Percentiles rank a stretch among this genome's conserved stretches.
These are phyloP conservation scores for Cryptomyrus ogoouensis DNA, from an alignment of 2,113 vertebrate species.

Conservation along the genomic window DNA sequence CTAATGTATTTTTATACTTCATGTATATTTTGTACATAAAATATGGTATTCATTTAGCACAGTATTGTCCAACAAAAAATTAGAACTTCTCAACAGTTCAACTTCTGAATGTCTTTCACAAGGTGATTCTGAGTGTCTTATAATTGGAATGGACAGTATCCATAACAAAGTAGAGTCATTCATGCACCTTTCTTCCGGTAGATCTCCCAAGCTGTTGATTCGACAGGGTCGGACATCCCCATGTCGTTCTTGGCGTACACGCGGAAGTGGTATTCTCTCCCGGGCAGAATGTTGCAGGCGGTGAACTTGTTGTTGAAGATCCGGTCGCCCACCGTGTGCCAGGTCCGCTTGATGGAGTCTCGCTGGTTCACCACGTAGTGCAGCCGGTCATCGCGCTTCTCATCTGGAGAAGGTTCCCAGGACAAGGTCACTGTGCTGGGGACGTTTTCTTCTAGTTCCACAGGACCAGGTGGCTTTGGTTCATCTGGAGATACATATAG, in stretches of 20 bases:
- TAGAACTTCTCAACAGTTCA: background rate
- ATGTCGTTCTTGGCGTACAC: slow-evolving; percentile 80
- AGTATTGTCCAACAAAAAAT: background rate
- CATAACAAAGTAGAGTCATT: background rate
- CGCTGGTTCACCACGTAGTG: slow-evolving; percentile 74
- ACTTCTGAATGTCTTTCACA: background rate
- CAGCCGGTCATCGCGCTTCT: slow-evolving; percentile 64
- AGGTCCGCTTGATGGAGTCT: slow-evolving; percentile 64
- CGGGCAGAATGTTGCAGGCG: slow-evolving; percentile 69
- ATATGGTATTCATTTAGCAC: background rate
- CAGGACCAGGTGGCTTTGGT: slow-evolving; percentile 73
- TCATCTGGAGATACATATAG: slow-evolving; percentile 54
- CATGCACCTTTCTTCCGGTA: slow-evolving; percentile 57
- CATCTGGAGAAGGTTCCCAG: slow-evolving; percentile 77
- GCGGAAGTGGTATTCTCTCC: slow-evolving; percentile 77
- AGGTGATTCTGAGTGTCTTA: background rate
- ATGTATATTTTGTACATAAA: background rate
- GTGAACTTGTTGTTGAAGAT: slow-evolving; percentile 86
- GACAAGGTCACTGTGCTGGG: slow-evolving; percentile 73
- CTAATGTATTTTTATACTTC: background rate
- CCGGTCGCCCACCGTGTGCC: slow-evolving; percentile 64
- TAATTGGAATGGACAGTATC: background rate
- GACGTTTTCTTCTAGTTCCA: slow-evolving; percentile 73
- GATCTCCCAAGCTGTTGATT: slow-evolving; percentile 75
- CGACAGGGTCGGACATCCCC: slow-evolving; percentile 69